Base-by-base conservation (phyloP, 2,113 vertebrate genomes). In the Nothocercus julius region DNA sequence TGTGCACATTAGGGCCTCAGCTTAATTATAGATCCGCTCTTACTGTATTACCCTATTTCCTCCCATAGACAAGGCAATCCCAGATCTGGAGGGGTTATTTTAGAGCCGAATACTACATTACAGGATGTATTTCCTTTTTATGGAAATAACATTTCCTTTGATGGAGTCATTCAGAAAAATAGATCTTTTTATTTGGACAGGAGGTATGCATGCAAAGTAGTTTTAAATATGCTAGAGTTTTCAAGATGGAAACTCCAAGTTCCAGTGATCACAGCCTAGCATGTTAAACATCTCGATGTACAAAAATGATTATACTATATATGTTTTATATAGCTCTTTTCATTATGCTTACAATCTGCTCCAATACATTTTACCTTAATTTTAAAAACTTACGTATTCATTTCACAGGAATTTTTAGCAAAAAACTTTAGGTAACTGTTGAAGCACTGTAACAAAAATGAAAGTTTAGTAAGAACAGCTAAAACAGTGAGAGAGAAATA, bases 91-190 rank as follows among this genome's bases (percentile, higher is more conserved):
- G 30, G 34, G 49, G 27, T 54, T 25, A 77, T 25, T 68, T 72
- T 70, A 61, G 51, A 92, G 89, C 51, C 73, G 83, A 84, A 86
- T 83, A 81, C 58, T 45, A 51, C 42, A 54, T 0, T 0, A 67
- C 53, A 91, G 87, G 66, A 91, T 92, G 58, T 54, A 81, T 84
- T 93, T 92, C 86, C 89, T 92, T 76, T 63, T 85, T 90, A 49
- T 9, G 42, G 30, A 61, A 44, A 74, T 75, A 93, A 74, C 86
- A 89, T 72, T 78, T 93, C 81, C 64, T 90, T 89, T 75, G 30
- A 90, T 84, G 3, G 73, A 66, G 61, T 59, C 1, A 36, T 76
- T 90, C 89, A 58, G 61, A 8, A 82, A 93, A 92, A 89, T 70
- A 86, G 61, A 81, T 59, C 2, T 3, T 90, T 90, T 88, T 79